Evolutionary conservation across 2,113 vertebrate species (phyloP).

Genomic region (Platanista minor): DNA sequence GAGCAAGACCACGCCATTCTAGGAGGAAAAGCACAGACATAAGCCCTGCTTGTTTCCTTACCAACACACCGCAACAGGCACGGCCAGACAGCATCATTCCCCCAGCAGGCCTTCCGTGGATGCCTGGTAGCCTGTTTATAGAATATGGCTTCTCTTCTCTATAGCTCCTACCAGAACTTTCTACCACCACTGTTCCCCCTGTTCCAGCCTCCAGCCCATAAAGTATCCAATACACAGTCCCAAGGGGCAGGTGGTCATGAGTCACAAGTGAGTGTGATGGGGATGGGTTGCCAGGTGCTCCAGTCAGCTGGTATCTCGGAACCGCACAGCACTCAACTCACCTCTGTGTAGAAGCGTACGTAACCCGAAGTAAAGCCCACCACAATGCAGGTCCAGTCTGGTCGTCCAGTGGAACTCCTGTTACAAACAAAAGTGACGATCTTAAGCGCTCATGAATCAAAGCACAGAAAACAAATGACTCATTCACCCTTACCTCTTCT

Average conservation of each 20-base stretch:
- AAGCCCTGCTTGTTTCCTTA: not conserved
- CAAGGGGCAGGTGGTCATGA: not conserved
- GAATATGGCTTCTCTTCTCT: not conserved
- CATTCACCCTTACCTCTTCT: constrained; percentile 90
- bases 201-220: not conserved
- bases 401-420: constrained; percentile 97
- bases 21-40: constrained; percentile 62
- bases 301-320: not conserved
- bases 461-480: not conserved
- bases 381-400: constrained; percentile 98
- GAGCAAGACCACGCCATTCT: constrained; percentile 95
- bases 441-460: not conserved
- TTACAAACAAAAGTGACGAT: constrained; percentile 33
- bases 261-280: not conserved
- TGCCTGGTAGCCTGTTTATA: not conserved
- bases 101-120: not conserved
- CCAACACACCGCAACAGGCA: fast-evolving
- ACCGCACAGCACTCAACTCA: constrained; percentile 66
- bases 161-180: not conserved
- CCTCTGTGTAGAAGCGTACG: constrained; percentile 98
- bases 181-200: no score
- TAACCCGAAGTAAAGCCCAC: constrained; percentile 96
- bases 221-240: not conserved
- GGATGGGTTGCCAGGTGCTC: fast-evolving
- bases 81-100: not conserved